Base-by-base conservation (phyloP, 2,113 vertebrate species). In the Lethenteron reissneri region DNA sequence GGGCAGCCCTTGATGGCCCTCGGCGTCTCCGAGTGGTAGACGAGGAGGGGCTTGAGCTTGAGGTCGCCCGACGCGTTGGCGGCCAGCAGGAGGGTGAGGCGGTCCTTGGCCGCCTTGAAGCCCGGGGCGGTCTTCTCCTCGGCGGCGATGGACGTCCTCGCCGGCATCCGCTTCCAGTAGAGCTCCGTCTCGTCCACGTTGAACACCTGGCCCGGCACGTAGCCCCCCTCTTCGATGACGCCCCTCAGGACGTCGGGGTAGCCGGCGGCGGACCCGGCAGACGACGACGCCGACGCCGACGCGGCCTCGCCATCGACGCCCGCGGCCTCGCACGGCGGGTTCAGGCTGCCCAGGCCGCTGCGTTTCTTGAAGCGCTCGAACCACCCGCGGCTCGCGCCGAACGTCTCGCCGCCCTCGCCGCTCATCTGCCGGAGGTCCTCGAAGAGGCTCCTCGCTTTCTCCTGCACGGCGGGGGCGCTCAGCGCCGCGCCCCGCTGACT, bases 171-270 rank as follows among this genome's bases (percentile, higher is more conserved):
- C 58, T 68, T 73, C 41, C 11, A 58, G 12, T 75, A 68, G 12
- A 75, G 19, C 41, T 56, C 72, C 17, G 56, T 56, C 58, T 73
- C 59, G 12, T 73, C 74, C 19, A 14, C 14, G 3, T 17, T 70
- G 56, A 73, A 70, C n/a, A 71, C 70, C 58, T 71, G 70, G 12
- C 58, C 70, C 56, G 72, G 71, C 57, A 64, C 57, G 62, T 72
- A 70, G 13, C 21, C 71, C 4, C 71, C 71, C 60, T 57, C 60
- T 25, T 72, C 21, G 56, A 72, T 25, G 9, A 58, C 62, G 13
- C 56, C 60, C 71, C 72, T 74, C 70, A 71, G 58, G 25, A 19
- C 71, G 56, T n/a, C 21, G 14, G 60, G 59, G 56, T 71, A 74
- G 58, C 58, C 56, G 57, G 57, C 57, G 64, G 58, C 64, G n/a